Evolutionary conservation across 2,113 vertebrate genomes (phyloP).

Genomic region (Archilochus colubris): DNA sequence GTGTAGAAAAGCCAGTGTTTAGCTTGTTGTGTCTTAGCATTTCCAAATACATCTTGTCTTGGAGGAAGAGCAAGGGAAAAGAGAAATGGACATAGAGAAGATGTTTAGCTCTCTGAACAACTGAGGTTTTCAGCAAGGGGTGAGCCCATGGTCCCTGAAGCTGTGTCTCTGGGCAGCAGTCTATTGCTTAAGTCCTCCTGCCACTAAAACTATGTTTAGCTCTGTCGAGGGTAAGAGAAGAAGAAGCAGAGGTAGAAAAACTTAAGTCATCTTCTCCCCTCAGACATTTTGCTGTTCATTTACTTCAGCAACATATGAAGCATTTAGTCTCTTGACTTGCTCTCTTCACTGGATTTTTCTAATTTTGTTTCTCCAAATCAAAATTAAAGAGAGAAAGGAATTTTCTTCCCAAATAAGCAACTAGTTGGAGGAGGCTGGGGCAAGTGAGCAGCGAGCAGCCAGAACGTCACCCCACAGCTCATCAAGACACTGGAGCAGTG

Average conservation of each 20-base stretch:
- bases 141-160: neutral
- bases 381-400: neutral
- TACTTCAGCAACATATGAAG: conserved; percentile 17
- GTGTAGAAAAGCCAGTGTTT: conserved; percentile 7
- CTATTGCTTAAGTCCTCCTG: neutral
- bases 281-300: conserved; percentile 35
- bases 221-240: conserved; percentile 17
- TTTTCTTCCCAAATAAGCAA: neutral
- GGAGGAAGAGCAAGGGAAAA: neutral
- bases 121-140: neutral
- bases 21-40: neutral
- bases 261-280: conserved; percentile 42
- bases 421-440: neutral
- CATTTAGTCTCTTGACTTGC: neutral
- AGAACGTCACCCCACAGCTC: neutral
- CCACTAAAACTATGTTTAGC: conserved; percentile 17
- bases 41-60: conserved; percentile 38
- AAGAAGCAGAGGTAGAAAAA: conserved; percentile 39
- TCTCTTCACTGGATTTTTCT: neutral
- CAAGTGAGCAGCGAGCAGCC: neutral
- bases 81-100: neutral
- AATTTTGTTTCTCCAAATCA: neutral
- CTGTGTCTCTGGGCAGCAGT: neutral
- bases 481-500: neutral
- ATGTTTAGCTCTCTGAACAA: accelerated